These are phyloP conservation scores for Cottoperca gobio DNA, from an alignment of 2,797 vertebrate species.

Conservation along the genomic window DNA sequence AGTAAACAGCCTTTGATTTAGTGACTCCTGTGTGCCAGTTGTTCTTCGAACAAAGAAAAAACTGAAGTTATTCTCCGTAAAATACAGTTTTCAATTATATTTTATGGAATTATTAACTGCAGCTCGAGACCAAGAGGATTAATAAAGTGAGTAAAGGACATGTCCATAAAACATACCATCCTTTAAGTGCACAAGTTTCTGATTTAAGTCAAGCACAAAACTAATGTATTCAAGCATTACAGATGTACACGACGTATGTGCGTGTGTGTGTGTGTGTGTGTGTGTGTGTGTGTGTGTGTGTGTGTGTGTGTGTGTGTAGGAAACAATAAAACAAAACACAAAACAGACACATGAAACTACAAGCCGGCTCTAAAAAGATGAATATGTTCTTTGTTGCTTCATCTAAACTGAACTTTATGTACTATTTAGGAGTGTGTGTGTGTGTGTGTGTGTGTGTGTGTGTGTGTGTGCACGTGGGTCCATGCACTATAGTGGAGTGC, in stretches of 20 bases:
- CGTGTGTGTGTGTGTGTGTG: constrained; percentile 21
- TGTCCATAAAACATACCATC: constrained; percentile 49
- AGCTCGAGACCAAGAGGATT: constrained; percentile 32
- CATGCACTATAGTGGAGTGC: constrained; percentile 37
- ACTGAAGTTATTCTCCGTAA: constrained; percentile 13
- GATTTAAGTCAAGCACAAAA: constrained; percentile 56
- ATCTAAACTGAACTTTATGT: constrained; percentile 72
- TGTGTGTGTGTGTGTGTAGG: constrained; percentile 24
- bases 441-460: constrained; percentile 1
- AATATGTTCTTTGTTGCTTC: constrained; percentile 76
- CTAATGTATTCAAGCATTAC: constrained; percentile 57
- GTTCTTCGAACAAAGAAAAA: background rate
- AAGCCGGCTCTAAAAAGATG: constrained; percentile 55
- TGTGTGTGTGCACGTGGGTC: constrained; percentile 2
- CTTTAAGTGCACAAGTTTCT: constrained; percentile 62
- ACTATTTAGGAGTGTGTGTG: constrained; percentile 23
- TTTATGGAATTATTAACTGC: constrained; percentile 43
- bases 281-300: constrained; percentile 42
- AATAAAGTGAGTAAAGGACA: constrained; percentile 34
- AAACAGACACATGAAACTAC: constrained; percentile 75
- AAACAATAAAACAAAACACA: constrained; percentile 72
- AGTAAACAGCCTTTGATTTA: constrained; percentile 3
- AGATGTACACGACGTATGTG: constrained; percentile 33
- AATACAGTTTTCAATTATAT: constrained; percentile 31
- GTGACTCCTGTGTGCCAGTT: background rate